Evolutionary conservation across 2,797 vertebrate genomes (phyloP).

Genomic region (Tarsius wallacei): DNA sequence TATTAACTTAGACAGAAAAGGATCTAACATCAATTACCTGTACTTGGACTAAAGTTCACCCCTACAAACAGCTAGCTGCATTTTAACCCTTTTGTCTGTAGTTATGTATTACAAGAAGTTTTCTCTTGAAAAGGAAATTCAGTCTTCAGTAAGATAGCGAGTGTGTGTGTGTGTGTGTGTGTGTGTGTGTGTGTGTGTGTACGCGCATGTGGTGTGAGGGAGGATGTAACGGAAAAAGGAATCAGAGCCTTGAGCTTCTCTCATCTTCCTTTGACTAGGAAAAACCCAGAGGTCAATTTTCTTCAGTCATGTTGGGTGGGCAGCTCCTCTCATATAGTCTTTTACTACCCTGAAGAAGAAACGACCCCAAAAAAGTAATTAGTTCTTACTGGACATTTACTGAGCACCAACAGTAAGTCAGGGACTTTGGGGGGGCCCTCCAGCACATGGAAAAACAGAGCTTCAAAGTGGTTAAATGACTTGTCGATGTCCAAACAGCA

Average conservation of each 20-base stretch:
- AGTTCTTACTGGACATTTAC: neutral
- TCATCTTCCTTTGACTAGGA: neutral
- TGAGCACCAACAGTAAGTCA: neutral
- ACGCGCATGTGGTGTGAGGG: no score
- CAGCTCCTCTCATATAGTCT: neutral
- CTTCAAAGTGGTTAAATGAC: neutral
- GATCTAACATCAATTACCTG: neutral
- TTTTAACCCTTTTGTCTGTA: neutral
- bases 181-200: neutral
- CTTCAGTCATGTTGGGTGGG: neutral
- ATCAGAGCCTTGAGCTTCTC: neutral
- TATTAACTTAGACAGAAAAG: neutral
- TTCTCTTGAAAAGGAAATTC: slow-evolving; percentile 31
- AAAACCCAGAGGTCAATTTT: slow-evolving; percentile 3
- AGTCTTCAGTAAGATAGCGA: neutral
- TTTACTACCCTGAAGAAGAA: slow-evolving; percentile 4
- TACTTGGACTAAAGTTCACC: neutral
- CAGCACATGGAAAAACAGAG: neutral
- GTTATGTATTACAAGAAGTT: neutral
- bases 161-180: neutral
- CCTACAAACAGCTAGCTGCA: neutral
- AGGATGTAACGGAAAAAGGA: neutral
- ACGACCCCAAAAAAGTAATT: neutral
- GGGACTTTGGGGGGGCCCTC: neutral
- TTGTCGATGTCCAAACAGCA: neutral